A percentile compares a stretch with the other conserved stretches of the same genome.
Evolutionary conservation across 2,888 invertebrate genomes (phyloP).

Genomic region (Eupsilia transversa): DNA sequence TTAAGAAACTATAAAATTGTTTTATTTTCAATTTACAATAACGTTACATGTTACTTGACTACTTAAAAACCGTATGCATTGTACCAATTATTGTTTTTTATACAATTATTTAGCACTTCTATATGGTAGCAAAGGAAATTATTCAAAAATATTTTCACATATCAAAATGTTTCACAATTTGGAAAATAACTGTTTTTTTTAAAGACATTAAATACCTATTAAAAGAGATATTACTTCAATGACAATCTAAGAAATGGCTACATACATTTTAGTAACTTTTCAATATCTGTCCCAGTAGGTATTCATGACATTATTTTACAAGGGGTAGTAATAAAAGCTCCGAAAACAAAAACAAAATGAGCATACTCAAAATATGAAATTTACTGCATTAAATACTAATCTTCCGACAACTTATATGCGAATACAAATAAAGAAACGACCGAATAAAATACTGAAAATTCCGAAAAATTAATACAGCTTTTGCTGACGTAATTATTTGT

Average conservation of each 20-base stretch:
- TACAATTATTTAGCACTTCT: constrained; percentile 49
- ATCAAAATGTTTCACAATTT: background rate
- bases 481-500: too few relatives aligned
- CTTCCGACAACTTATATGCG: too few relatives aligned
- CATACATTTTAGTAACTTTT: background rate
- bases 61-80: constrained; percentile 55
- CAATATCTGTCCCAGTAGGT: background rate
- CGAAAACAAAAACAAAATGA: too few relatives aligned
- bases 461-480: too few relatives aligned
- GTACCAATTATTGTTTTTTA: constrained; percentile 42
- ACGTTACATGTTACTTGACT: constrained; percentile 39
- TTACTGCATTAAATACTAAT: too few relatives aligned
- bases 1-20: constrained; percentile 65
- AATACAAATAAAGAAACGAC: too few relatives aligned
- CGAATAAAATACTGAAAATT: too few relatives aligned
- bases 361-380: too few relatives aligned
- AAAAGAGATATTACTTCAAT: background rate
- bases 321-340: too few relatives aligned
- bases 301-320: background rate
- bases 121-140: constrained; percentile 32
- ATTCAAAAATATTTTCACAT: background rate
- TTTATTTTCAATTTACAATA: constrained; percentile 59
- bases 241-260: background rate
- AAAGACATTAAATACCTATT: background rate
- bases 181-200: background rate